These are phyloP conservation scores for Acleris holmiana DNA, from an alignment of 2,888 invertebrate genomes.

Conservation along the genomic window DNA sequence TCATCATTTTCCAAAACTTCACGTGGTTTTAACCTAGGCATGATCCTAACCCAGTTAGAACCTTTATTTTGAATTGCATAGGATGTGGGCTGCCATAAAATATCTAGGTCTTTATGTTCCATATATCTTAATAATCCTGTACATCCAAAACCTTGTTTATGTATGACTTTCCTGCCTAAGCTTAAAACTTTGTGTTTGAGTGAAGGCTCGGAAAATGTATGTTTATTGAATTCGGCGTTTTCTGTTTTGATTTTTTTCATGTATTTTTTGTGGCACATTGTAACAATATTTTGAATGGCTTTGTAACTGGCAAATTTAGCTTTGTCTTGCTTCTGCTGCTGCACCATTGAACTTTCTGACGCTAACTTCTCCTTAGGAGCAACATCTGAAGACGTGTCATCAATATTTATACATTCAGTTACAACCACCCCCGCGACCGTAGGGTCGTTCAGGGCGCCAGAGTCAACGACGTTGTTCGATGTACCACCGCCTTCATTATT, in stretches of 20 bases:
- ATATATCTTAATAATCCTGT: slow-evolving; percentile 67
- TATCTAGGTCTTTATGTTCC: slow-evolving; percentile 64
- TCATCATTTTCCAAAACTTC: slow-evolving; percentile 43
- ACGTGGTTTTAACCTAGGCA: slow-evolving; percentile 52
- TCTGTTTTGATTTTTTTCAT: slow-evolving; percentile 48
- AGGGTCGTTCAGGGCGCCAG: slow-evolving; percentile 3
- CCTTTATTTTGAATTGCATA: slow-evolving; percentile 43
- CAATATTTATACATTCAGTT: slow-evolving; percentile 61
- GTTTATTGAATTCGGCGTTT: slow-evolving; percentile 39
- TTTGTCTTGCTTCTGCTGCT: no score
- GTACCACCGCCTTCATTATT: slow-evolving; percentile 6
- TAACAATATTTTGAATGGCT: slow-evolving; percentile 58
- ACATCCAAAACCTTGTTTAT: slow-evolving; percentile 58
- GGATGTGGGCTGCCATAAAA: slow-evolving; percentile 58
- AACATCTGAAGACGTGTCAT: slow-evolving; percentile 54
- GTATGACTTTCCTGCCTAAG: slow-evolving; percentile 69
- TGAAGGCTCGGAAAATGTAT: slow-evolving; percentile 48
- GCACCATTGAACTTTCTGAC: not conserved
- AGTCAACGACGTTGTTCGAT: not conserved
- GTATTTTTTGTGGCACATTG: slow-evolving; percentile 58
- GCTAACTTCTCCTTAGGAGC: not conserved
- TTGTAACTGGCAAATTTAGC: slow-evolving; percentile 46
- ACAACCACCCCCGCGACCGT: slow-evolving; percentile 26
- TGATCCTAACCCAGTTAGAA: slow-evolving; percentile 57
- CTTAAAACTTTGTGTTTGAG: slow-evolving; percentile 71